Evolutionary conservation across 2,888 invertebrate species (phyloP), one percentile per base, ranked within the genome.

Genomic region (Pollenia labialis): DNA sequence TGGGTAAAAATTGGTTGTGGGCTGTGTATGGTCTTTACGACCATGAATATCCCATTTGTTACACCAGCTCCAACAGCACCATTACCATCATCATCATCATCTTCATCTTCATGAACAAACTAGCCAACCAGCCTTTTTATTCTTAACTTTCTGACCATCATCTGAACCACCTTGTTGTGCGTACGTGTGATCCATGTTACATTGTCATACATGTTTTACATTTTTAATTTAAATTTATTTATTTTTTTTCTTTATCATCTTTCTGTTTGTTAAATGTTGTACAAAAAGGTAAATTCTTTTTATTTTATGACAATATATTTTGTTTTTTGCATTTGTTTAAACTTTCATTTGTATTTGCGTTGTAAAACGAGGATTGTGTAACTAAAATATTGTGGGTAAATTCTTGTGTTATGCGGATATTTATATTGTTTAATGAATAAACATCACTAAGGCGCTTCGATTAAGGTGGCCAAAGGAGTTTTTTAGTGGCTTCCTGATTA

Each of bases 221-320:
- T 86, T 85, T 85, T 74, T 82, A 85, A 86, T 86, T 86, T 86
- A 54, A 75, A 69, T 79, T 86, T 81, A 76, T 77, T 77, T 76
- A 46, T 72, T 52, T 8, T 76, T 54, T 14, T 76, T 54, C 54
- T 8, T 18, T 18, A 12, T 7, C 44, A n/a, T 62, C 23, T n/a
- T 42, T 64, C 12, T 52, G 60, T 14, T 80, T 16, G 50, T 23
- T 32, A 32, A 32, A 32, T 42, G 6, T 32, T 68, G 16, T 40
- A 58, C 40, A 23, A 40, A 11, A 56, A 46, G 44, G 50, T 23
- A 48, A 50, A 50, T 18, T 68, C 40, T 48, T 18, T 32, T 75
- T 14, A 44, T 75, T 62, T 16, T 50, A 72, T 23, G 46, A 0
- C 16, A 32, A 46, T 50, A 8, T 48, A 46, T 60, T 60, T 42